Evolutionary conservation across 1,140 invertebrate genomes (phyloP).

Genomic region (Aphelenchoides besseyi): DNA sequence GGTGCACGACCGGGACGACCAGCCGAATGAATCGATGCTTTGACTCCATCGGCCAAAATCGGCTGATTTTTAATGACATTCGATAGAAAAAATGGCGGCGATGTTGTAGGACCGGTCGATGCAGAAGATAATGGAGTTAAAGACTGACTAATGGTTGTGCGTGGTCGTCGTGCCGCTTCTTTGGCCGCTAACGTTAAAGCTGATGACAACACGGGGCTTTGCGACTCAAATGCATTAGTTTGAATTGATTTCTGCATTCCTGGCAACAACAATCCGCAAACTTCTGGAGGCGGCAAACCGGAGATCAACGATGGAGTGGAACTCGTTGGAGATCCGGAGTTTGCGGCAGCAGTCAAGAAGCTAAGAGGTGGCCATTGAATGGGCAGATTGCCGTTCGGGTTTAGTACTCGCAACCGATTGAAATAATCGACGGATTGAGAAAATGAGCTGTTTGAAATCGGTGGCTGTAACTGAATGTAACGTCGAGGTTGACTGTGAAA

Average conservation of each 20-base stretch:
- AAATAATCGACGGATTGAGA: constrained; percentile 17
- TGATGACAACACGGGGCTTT: background rate
- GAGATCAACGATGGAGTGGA: background rate
- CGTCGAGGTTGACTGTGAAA: background rate
- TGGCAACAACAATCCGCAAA: constrained; percentile 8
- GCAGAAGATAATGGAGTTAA: background rate
- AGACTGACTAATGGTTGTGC: background rate
- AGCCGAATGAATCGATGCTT: background rate
- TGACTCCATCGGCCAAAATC: background rate
- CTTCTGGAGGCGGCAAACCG: background rate
- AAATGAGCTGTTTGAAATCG: background rate
- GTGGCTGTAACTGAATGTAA: background rate
- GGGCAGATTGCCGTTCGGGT: background rate
- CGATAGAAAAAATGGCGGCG: background rate
- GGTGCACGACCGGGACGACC: background rate
- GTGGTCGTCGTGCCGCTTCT: background rate
- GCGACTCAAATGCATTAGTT: no score
- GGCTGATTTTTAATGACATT: background rate
- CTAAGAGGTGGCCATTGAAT: background rate
- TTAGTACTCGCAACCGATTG: constrained; percentile 13
- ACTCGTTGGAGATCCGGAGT: background rate
- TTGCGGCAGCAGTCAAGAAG: background rate
- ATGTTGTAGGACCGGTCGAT: background rate
- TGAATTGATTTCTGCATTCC: no score
- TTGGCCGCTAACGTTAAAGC: no score